Evolutionary conservation across 2,113 vertebrate species (phyloP), one percentile per base, ranked within the genome.

Genomic region (Nothobranchius furzeri): DNA sequence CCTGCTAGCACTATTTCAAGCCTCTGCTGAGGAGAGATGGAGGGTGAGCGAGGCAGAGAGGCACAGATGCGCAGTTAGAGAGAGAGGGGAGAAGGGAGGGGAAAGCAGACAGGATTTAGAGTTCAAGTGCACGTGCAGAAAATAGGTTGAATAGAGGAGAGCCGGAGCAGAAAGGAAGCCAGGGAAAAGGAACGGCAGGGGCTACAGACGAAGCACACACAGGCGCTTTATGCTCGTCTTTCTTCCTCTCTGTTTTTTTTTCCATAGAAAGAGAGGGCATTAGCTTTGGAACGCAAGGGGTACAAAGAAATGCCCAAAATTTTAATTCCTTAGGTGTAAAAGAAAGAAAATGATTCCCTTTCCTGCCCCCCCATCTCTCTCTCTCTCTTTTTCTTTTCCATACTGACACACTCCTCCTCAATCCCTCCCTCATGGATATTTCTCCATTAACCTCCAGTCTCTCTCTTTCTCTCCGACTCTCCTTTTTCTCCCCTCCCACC

Each of bases 81-180:
- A 68, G 63, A 62, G 69, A 55, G 75, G 35, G 57, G 71, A 24
- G 68, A 65, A 83, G 83, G 86, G 88, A 72, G 80, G 87, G 82
- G 85, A 76, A 70, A 78, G 85, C 86, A 89, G 89, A 89, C 89
- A 88, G 89, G 86, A 91, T 90, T 91, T 91, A 85, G 85, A 91
- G 92, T 93, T 93, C 92, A 93, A 92, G 92, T 93, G 88, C 92
- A 92, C 81, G 81, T 89, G 90, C 86, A 91, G 89, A 90, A 90
- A 91, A 91, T 82, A 82, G 90, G 81, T 74, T 86, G 89, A 87
- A 88, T 84, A 88, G 84, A 78, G 75, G 69, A 76, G 70, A 87
- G 87, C 51, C 68, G 48, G 72, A 82, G 73, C 74, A 85, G 84
- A 89, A 88, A 87, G 85, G 84, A 85, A 89, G 81, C 77, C 79